Evolutionary conservation across 2,888 invertebrate species (phyloP), one percentile per base, ranked within the genome.

Genomic region (Ectemnius cavifrons): DNA sequence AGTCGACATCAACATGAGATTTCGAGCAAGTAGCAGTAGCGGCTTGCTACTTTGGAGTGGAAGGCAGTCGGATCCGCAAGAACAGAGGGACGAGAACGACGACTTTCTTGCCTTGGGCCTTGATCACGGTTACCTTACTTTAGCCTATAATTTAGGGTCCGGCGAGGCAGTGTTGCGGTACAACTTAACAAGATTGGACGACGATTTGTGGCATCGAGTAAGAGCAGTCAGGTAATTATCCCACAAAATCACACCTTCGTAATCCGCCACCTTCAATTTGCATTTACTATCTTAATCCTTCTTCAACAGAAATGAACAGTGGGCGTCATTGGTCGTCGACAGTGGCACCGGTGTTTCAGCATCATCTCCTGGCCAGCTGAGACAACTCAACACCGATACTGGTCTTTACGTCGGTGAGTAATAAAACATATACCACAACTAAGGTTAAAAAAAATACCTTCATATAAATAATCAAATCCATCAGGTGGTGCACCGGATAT

Each of bases 31-130:
- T 81, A 92, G 94, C 2, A 90, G 93, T 28, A 92, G 93, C 85
- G 98, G 97, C 0, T 92, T 98, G 76, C 92, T 98, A 57, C 93
- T 98, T 75, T 98, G 97, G 97, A 95, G 96, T 82, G 97, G 97
- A 8, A 93, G 95, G 63, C 92, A 93, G 84, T 92, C 92, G 66
- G 89, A 90, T 84, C 88, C 88, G 28, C 88, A 87, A 70, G 89
- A 89, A 76, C 89, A 89, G 76, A 91, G 91, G 75, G 93, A 94
- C 78, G 92, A 92, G 52, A 93, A 93, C 52, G 93, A 94, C 65
- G 97, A 97, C 91, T 98, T 95, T 92, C 93, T 98, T 61, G 95
- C 97, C 47, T 92, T 98, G 60, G 98, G 97, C 58, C 93, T 98
- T 73, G 95, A 96, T 87, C 93, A 94, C 83, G 97, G 97, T 0